Base-by-base conservation (phyloP, 2,888 invertebrate species). In the Bedellia somnulentella region DNA sequence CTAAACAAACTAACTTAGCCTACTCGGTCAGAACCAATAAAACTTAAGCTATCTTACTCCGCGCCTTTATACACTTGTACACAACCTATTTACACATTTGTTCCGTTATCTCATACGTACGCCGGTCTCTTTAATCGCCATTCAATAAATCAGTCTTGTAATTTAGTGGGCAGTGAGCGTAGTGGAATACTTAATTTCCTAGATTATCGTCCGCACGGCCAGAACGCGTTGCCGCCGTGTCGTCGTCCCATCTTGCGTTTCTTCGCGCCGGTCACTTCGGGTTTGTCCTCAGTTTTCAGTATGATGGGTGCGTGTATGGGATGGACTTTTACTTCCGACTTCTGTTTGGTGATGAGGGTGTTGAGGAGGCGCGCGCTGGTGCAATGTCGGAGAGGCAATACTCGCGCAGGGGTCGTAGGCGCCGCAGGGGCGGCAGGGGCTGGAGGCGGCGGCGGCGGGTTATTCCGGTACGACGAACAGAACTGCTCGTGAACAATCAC, bases 401-500 rank as follows among this genome's bases (percentile, higher is more conserved):
- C 37, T 2, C 50, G 37, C 4, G 44, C 33, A 14, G 51, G 42
- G 4, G 39, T 36, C 4, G 37, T 33, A 6, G 33, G 24, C 21
- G n/a, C 13, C 23, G 32, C 18, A 25, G 24, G 27, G 27, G 24
- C 9, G 23, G 30, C n/a, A 21, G 34, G 38, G 29, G 31, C 32
- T 16, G 44, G 34, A 21, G 52, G 42, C 4, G 44, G 41, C 6
- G 51, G 43, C 10, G 51, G 35, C 4, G 45, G 42, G 24, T 45
- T 32, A 43, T 48, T 46, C 34, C 52, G 40, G 47, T 75, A 64
- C n/a, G 73, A 56, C 14, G 52, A 44, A 37, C 68, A 54, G 52
- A 81, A 77, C 52, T 78, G 70, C 34, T 78, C 77, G 47, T 68
- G 77, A 15, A 82, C 57, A 17, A 56, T 43, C 40, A 76, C 77